phyloP scores from a whole-genome alignment of 2,888 invertebrate genomes.

The Malachius bipustulatus region DNA sequence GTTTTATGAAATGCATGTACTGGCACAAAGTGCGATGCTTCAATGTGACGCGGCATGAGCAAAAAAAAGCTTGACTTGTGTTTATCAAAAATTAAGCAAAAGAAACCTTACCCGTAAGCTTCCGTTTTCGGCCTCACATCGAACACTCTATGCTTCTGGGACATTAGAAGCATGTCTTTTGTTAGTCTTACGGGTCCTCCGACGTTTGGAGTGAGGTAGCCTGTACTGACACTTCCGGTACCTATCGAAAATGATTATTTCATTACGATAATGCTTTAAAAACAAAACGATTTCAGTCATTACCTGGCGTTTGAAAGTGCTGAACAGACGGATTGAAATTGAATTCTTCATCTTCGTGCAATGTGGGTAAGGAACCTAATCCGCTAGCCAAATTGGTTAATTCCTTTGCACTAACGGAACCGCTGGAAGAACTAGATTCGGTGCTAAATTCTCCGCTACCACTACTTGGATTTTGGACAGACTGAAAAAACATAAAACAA shows the following conservation, averaged over 20 bases:
- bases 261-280: conserved; percentile 11
- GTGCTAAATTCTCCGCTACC: conserved; percentile 28
- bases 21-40: no score
- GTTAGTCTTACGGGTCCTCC: conserved; percentile 50
- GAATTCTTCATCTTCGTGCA: conserved; percentile 78
- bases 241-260: conserved; percentile 18
- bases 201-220: conserved; percentile 37
- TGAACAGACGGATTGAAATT: conserved; percentile 29
- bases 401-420: conserved; percentile 32
- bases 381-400: conserved; percentile 31
- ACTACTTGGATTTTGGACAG: conserved; percentile 30
- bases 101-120: conserved; percentile 47
- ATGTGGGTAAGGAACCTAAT: conserved; percentile 54
- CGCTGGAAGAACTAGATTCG: conserved; percentile 33
- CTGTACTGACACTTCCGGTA: conserved; percentile 36
- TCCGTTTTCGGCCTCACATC: conserved; percentile 55
- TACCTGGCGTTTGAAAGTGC: conserved; percentile 30
- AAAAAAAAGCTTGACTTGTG: no score
- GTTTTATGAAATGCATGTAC: no score
- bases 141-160: conserved; percentile 54
- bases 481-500: conserved; percentile 22
- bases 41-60: no score
- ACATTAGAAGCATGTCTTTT: conserved; percentile 66
- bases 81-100: conserved; percentile 23
- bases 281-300: conserved; percentile 14